Evolutionary conservation across 1,140 invertebrate genomes (phyloP).

Genomic region (Hormaphis cornu): DNA sequence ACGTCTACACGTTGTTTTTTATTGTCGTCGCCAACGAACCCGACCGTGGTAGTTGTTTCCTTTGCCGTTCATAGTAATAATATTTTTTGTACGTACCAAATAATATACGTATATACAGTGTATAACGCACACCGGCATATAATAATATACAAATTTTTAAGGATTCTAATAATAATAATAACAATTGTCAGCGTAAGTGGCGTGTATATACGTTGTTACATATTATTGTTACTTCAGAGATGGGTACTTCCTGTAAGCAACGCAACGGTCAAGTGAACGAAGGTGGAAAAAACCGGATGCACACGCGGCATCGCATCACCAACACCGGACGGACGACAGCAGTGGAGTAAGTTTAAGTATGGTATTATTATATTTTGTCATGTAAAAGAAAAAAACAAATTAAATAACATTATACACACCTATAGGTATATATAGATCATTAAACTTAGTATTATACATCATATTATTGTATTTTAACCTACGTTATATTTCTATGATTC

Average conservation of each 20-base stretch:
- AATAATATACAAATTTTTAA: too few species aligned
- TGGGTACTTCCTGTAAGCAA: slow-evolving; percentile 20
- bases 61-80: background rate
- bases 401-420: too few species aligned
- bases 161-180: too few species aligned
- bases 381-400: background rate
- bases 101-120: too few species aligned
- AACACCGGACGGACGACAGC: slow-evolving; percentile 2
- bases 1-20: slow-evolving; percentile 1
- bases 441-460: background rate
- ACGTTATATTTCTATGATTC: too few species aligned
- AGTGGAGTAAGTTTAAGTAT: too few species aligned
- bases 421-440: too few species aligned
- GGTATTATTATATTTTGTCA: slow-evolving; percentile 11
- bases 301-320: background rate
- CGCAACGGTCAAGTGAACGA: slow-evolving; percentile 5
- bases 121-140: too few species aligned
- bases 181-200: slow-evolving; percentile 1
- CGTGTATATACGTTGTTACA: background rate
- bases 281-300: slow-evolving; percentile 4
- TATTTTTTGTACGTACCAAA: background rate
- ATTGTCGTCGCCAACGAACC: background rate
- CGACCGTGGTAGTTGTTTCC: background rate
- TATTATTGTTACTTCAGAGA: background rate
- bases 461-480: background rate